Evolutionary conservation across 2,888 invertebrate genomes (phyloP).

Genomic region (Dorcus parallelipipedus): DNA sequence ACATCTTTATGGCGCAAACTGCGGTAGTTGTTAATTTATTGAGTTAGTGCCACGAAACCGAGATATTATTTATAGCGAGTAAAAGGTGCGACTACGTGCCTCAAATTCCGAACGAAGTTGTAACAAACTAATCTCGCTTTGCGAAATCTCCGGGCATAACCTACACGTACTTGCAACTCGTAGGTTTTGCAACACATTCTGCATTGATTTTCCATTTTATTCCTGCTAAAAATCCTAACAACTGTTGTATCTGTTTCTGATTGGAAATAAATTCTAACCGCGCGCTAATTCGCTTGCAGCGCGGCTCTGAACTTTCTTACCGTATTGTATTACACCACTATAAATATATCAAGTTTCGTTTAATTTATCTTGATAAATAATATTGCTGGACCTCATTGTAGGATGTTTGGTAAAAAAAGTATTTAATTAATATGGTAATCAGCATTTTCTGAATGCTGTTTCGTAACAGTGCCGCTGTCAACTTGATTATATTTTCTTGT

Average conservation of each 20-base stretch:
- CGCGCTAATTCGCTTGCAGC: not conserved
- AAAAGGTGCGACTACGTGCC: constrained; percentile 21
- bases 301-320: not conserved
- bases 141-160: constrained; percentile 17
- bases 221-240: not conserved
- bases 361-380: not conserved
- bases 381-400: not conserved
- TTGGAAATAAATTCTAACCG: not conserved
- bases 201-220: constrained; percentile 2
- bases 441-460: not conserved
- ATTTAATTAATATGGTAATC: constrained; percentile 1
- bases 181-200: constrained; percentile 19
- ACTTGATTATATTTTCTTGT: no score
- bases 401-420: not conserved
- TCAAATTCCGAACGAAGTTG: constrained; percentile 19
- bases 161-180: constrained; percentile 16
- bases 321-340: not conserved
- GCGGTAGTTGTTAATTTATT: not conserved
- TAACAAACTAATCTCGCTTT: constrained; percentile 21
- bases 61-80: constrained; percentile 18
- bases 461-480: no score
- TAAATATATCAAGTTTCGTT: not conserved
- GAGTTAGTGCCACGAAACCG: constrained; percentile 10
- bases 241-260: not conserved
- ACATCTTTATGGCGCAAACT: not conserved